Conservation (phyloP, 53 echinoderm and acorn worm genomes). For the Luidia sarsii region DNA sequence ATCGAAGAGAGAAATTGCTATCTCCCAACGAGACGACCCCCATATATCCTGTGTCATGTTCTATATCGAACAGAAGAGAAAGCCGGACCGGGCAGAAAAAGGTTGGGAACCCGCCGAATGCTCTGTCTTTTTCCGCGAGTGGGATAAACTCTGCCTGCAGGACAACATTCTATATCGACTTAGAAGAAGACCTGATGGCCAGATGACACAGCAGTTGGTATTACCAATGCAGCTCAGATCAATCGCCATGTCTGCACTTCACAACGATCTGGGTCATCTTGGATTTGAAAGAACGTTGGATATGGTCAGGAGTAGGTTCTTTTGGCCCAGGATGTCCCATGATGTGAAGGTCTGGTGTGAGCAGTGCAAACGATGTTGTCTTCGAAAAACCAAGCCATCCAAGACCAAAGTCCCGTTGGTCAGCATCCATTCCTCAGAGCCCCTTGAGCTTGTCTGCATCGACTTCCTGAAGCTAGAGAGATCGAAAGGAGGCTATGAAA, state of each 20-base stretch:
- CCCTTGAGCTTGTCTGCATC: slow-evolving; percentile 48
- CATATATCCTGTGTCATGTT: neutral
- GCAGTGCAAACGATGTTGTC: slow-evolving; percentile 43
- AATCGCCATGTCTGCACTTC: slow-evolving; percentile 34
- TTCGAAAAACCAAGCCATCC: slow-evolving; percentile 39
- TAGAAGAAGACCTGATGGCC: slow-evolving; percentile 3
- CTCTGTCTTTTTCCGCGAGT: slow-evolving; percentile 6
- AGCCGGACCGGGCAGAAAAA: neutral
- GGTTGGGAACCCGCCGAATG: slow-evolving; percentile 16
- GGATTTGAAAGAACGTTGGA: slow-evolving; percentile 44
- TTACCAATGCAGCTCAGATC: slow-evolving; percentile 1
- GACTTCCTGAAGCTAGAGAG: slow-evolving; percentile 52
- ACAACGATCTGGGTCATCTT: slow-evolving; percentile 43
- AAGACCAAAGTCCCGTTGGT: slow-evolving; percentile 28
- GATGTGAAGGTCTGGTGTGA: slow-evolving; percentile 49
- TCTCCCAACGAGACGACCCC: slow-evolving; percentile 15
- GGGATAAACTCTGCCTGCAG: slow-evolving; percentile 8
- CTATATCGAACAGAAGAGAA: slow-evolving; percentile 11
- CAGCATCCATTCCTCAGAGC: slow-evolving; percentile 36
- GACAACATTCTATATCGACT: slow-evolving; percentile 15
- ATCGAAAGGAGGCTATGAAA: slow-evolving; percentile 46
- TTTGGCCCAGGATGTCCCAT: slow-evolving; percentile 40
- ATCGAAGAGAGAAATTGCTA: slow-evolving; percentile 15
- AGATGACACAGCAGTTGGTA: slow-evolving; percentile 12
- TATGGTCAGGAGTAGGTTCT: slow-evolving; percentile 35